phyloP scores from a whole-genome alignment of 2,888 invertebrate species.

The Epicampocera succincta region DNA sequence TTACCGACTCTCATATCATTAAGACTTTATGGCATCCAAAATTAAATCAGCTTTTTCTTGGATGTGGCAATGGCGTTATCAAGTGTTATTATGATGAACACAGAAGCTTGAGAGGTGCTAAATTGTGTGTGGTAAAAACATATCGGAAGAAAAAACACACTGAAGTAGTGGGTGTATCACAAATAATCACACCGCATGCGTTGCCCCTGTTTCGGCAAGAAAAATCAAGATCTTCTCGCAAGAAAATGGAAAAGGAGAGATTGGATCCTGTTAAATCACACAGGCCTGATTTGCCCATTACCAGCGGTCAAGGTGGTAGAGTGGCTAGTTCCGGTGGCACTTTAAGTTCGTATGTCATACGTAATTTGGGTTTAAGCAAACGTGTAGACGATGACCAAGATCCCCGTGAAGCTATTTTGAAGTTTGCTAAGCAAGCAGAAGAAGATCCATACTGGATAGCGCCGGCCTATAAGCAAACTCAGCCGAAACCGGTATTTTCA shows the following conservation, averaged over 20 bases:
- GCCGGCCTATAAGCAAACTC: constrained; percentile 94
- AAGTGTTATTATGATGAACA: constrained; percentile 95
- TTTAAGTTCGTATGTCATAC: constrained; percentile 96
- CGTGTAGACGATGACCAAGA: constrained; percentile 95
- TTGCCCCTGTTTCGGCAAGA: constrained; percentile 97
- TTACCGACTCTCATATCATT: constrained; percentile 91
- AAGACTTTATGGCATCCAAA: constrained; percentile 98
- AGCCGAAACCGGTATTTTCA: constrained; percentile 92
- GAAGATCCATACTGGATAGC: constrained; percentile 99
- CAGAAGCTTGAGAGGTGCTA: constrained; percentile 93
- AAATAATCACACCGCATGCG: constrained; percentile 98
- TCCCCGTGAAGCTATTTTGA: constrained; percentile 96
- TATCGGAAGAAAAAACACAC: constrained; percentile 90
- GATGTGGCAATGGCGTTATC: constrained; percentile 94
- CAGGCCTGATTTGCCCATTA: constrained; percentile 92
- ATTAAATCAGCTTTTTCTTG: constrained; percentile 97
- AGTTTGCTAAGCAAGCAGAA: constrained; percentile 96
- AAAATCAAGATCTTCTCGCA: constrained; percentile 92
- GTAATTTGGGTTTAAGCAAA: constrained; percentile 96
- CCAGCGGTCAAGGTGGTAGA: constrained; percentile 95
- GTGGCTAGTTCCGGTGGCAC: constrained; percentile 96
- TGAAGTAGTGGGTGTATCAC: constrained; percentile 93
- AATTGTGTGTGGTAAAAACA: constrained; percentile 92
- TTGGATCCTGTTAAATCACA: constrained; percentile 92
- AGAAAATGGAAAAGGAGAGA: constrained; percentile 95